These are phyloP conservation scores for Sminthopsis crassicaudata DNA, from an alignment of 2,113 vertebrate species.

Conservation along the genomic window DNA sequence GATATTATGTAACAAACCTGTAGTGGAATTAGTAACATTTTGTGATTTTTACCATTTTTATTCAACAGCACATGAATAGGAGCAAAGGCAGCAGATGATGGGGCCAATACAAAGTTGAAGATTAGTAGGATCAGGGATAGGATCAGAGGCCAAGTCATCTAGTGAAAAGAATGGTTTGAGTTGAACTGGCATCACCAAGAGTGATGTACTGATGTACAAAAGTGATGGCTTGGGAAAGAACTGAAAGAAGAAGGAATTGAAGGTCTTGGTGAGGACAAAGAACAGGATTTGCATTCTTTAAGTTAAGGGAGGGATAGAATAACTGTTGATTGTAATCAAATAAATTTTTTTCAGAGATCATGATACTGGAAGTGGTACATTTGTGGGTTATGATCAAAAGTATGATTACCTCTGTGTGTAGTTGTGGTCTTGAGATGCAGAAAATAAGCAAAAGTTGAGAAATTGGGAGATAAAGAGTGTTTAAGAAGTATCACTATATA, in stretches of 20 bases:
- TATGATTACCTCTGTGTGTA: neutral
- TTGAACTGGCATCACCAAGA: neutral
- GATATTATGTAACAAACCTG: neutral
- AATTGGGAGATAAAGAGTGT: neutral
- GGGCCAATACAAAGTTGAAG: neutral
- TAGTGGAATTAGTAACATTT: neutral
- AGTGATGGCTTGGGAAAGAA: neutral
- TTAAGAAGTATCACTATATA: neutral
- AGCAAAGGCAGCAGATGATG: neutral
- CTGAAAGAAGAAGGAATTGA: neutral
- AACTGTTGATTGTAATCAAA: neutral
- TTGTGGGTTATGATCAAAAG: neutral
- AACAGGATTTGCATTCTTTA: neutral
- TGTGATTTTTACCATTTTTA: neutral
- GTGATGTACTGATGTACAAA: no score
- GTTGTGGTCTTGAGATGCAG: neutral
- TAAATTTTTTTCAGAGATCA: neutral
- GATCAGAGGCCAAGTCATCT: neutral
- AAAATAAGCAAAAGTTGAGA: neutral
- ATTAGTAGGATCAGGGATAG: neutral
- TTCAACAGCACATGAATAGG: neutral
- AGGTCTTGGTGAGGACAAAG: neutral
- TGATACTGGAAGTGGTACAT: neutral
- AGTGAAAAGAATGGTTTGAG: neutral
- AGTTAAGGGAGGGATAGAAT: neutral